Evolutionary conservation across 2,113 vertebrate species (phyloP).

Genomic region (Protobothrops mucrosquamatus): DNA sequence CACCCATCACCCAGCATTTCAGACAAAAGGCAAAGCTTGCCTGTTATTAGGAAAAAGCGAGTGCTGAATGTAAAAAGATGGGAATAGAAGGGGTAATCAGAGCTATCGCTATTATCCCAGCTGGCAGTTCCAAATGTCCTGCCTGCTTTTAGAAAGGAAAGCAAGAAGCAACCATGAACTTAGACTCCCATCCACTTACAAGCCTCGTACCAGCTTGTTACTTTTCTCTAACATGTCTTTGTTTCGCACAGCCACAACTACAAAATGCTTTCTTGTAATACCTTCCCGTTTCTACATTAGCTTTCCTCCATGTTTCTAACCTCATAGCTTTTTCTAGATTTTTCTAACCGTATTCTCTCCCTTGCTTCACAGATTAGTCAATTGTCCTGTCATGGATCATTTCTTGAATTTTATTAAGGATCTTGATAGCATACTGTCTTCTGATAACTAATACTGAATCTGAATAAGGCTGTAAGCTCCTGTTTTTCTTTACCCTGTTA

Average conservation of each 20-base stretch:
- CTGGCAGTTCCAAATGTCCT: background rate
- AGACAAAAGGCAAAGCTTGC: background rate
- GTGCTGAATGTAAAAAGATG: background rate
- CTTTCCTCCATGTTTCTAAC: background rate
- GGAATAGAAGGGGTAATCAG: background rate
- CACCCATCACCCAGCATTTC: background rate
- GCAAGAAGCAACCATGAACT: background rate
- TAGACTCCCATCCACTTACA: background rate
- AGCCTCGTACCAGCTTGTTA: background rate
- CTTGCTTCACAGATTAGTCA: background rate
- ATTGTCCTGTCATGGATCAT: fast-evolving
- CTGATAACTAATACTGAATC: fast-evolving
- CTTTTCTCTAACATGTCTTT: background rate
- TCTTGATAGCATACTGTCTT: fast-evolving
- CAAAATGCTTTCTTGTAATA: background rate
- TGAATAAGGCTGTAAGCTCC: conserved; percentile 33
- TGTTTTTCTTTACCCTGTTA: conserved; percentile 44
- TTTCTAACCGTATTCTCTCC: background rate
- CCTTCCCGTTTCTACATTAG: background rate
- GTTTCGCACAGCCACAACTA: background rate
- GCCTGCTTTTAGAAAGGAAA: background rate
- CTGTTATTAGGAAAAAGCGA: background rate
- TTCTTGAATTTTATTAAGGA: background rate
- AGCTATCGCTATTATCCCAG: background rate
- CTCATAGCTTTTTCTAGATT: background rate